phyloP scores from a whole-genome alignment of 2,797 vertebrate genomes.

The Percopsis omiscomaycus region DNA sequence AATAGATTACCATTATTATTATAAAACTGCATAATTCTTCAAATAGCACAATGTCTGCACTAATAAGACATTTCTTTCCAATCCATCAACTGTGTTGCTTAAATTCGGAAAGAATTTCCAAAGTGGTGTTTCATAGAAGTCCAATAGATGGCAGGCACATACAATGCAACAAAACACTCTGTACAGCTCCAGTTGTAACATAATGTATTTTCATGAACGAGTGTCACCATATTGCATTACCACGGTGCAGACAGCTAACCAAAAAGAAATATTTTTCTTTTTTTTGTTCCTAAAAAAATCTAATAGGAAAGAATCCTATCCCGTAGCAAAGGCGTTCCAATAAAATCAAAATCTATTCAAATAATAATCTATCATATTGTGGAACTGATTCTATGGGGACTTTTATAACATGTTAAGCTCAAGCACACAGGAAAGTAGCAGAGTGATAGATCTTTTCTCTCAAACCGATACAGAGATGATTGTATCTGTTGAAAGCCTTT shows the following conservation, averaged over 20 bases:
- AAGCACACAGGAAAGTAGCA: too few relatives aligned
- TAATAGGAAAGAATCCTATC: slow-evolving; percentile 15
- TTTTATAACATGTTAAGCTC: neutral
- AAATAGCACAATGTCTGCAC: neutral
- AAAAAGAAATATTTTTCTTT: slow-evolving; percentile 30
- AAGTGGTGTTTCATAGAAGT: slow-evolving; percentile 69
- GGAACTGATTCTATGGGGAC: neutral
- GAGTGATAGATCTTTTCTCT: too few relatives aligned
- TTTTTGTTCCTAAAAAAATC: slow-evolving; percentile 18
- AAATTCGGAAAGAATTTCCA: slow-evolving; percentile 28
- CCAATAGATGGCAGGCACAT: slow-evolving; percentile 85
- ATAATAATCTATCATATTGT: slow-evolving; percentile 29
- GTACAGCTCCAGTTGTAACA: slow-evolving; percentile 22
- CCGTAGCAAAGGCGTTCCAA: slow-evolving; percentile 33
- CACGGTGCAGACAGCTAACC: slow-evolving; percentile 39
- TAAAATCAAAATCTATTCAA: slow-evolving; percentile 34
- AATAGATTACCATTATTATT: neutral
- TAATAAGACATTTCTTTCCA: slow-evolving; percentile 13
- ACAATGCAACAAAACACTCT: slow-evolving; percentile 55
- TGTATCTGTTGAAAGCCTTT: too few relatives aligned
- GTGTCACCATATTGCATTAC: slow-evolving; percentile 50
- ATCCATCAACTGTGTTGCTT: slow-evolving; percentile 30
- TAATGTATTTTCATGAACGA: slow-evolving; percentile 43
- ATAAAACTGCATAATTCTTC: neutral
- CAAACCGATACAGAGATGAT: too few relatives aligned